Base-by-base conservation (phyloP, 1,140 invertebrate genomes). In the Drosophila melanica region DNA sequence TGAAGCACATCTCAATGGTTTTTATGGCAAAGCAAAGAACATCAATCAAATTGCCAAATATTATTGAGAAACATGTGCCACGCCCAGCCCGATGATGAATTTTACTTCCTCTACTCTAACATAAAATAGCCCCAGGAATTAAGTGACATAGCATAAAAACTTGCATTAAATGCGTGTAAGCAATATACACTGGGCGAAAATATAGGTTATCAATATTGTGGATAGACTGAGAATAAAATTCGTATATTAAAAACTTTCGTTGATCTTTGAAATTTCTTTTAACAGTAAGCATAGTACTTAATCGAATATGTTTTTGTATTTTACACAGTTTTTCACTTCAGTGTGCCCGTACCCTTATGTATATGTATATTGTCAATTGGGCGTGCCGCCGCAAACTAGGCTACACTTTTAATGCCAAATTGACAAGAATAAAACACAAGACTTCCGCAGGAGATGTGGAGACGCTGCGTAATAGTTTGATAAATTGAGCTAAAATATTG, bases 1-100 rank as follows among this genome's bases (percentile, higher is more conserved):
- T 79, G 82, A 82, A 82, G 79, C 84, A 86, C 82, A 86, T 87
- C 82, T 82, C 82, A 86, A 82, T 86, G 82, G 82, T 79, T 87
- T 87, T 87, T 87, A 87, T 89, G 76, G 82, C 79, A 45, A 50
- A 50, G 50, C 58, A 41, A 87, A 71, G 79, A 72, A 87, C 82
- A 87, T 87, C 82, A 79, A 87, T 87, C 82, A 87, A 87, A 87
- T 84, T 65, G 68, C 48, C 55, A 87, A 87, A 87, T 87, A 87
- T 89, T 87, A 89, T 87, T 87, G 82, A 82, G 76, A 82, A 89
- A 89, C 84, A 89, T 87, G 84, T 76, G 50, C 30, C 50, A 53
- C 50, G 50, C 50, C 50, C 30, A 6, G 10, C 8, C 41, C 66
- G 70, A 78, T 81, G 47, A 50, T 35, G 67, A 89, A 81, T 81